Evolutionary conservation across 2,113 vertebrate species (phyloP), one percentile per base, ranked within the genome.

Genomic region (Eretmochelys imbricata): DNA sequence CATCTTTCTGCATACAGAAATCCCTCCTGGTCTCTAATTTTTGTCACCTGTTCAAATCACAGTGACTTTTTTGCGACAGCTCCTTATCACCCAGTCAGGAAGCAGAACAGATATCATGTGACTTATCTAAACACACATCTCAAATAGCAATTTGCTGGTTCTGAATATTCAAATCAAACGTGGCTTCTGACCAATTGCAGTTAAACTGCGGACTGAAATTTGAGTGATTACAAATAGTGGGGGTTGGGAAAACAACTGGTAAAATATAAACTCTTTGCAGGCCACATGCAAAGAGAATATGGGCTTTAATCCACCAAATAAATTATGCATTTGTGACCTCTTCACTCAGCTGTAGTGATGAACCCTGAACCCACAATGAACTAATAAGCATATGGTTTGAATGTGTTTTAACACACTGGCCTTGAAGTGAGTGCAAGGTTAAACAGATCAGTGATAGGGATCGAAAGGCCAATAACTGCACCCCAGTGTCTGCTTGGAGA

Each of bases 291-390:
- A 97, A 95, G 89, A 97, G 96, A 96, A 97, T 94, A 96, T 97
- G 96, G 97, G 95, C 96, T 96, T 96, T 90, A 96, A 89, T 96
- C 96, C 96, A 96, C 95, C 88, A 55, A 96, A 95, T 97, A 95
- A 97, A 97, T 97, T 97, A 97, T 96, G 97, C 91, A 1, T 96
- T 96, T 97, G 96, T 89, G 97, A 97, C 96, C 97, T 96, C 96
- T 92, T 97, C 96, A 87, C 96, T 93, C 96, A 97, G 96, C 97
- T 97, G 95, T 79, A 49, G 96, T 59, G 84, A 76, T 76, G 38
- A 75, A 48, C 85, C 92, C 88, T 3, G 82, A 95, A 96, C 91
- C 94, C 95, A 85, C 4, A 6, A 94, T 95, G 87, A 96, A 85
- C 93, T 93, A 16, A 96, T 95, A 89, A 93, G 94, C 96, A 96